phyloP scores from a whole-genome alignment of 2,113 vertebrate species.

The Sarotherodon lohbergeri region DNA sequence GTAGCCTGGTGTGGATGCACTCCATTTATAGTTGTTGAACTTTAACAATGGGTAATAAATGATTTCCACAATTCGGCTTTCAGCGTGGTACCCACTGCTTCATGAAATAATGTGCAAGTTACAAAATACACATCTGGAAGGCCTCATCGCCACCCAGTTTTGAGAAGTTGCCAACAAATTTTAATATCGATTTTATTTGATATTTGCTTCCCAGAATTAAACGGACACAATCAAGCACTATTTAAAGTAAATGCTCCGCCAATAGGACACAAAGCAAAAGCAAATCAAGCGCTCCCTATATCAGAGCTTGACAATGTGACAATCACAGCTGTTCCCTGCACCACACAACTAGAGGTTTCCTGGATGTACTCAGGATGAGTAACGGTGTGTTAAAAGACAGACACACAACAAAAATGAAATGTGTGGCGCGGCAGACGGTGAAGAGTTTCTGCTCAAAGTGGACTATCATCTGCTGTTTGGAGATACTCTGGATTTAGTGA shows the following conservation, averaged over 20 bases:
- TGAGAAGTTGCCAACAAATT: background rate
- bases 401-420: background rate
- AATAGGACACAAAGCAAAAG: background rate
- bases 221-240: background rate
- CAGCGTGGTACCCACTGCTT: background rate
- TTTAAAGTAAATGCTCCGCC: background rate
- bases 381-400: background rate
- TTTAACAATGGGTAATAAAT: background rate
- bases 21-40: background rate
- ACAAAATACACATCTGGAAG: background rate
- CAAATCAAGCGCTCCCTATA: background rate
- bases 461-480: background rate
- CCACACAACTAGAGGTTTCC: background rate
- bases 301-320: background rate
- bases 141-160: background rate
- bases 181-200: background rate
- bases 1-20: background rate
- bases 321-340: background rate
- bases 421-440: background rate
- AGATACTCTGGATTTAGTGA: background rate
- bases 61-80: background rate
- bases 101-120: background rate
- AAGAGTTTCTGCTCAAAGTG: background rate
- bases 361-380: background rate
- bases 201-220: background rate